Evolutionary conservation across 2,888 invertebrate genomes (phyloP), one percentile per base, ranked within the genome.

Genomic region (Microplitis manilae): DNA sequence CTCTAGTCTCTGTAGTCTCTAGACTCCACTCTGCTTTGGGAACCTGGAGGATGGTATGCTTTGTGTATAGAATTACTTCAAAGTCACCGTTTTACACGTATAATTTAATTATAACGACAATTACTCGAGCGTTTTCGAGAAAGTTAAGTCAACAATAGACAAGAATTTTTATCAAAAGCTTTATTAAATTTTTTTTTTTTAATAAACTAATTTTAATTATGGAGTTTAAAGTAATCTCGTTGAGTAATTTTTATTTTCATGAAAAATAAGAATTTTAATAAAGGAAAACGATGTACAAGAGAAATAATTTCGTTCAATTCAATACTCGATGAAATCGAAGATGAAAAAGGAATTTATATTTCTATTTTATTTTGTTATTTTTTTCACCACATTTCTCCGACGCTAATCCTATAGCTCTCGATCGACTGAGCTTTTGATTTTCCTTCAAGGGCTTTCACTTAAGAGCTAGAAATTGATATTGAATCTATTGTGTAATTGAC

Each of bases 331-430:
- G 8, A 13, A 50, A 50, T 50, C 13, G 50, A 8, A 50, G 50
- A 50, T 13, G 50, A 9, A 6, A 50, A 50, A 50, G 50, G 13
- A 15, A 62, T 62, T 62, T 62, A 15, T 17, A 17, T 62, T 62
- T 62, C 17, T 62, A n/a, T 62, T 20, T 62, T 62, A 2, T 59
- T 9, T 70, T 70, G 20, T 59, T 13, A 60, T 20, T 69, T 17
- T 41, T 59, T 20, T 15, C 15, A 5, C 20, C 20, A 20, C 59
- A 50, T 70, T 13, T 50, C 30, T 70, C 5, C 17, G 20, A 13
- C 59, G 59, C 50, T 70, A 41, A 70, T 70, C 59, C 50, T 70
- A 70, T 70, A 9, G 9, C 17, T 20, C 69, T 50, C 69, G 20
- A 59, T 70, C 1, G 69, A 40, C 13, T 39, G 59, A 50, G 20